Percentiles rank a stretch among this genome's conserved stretches.
Conservation (phyloP, 2,888 invertebrate genomes). For the Rhagonycha fulva region DNA sequence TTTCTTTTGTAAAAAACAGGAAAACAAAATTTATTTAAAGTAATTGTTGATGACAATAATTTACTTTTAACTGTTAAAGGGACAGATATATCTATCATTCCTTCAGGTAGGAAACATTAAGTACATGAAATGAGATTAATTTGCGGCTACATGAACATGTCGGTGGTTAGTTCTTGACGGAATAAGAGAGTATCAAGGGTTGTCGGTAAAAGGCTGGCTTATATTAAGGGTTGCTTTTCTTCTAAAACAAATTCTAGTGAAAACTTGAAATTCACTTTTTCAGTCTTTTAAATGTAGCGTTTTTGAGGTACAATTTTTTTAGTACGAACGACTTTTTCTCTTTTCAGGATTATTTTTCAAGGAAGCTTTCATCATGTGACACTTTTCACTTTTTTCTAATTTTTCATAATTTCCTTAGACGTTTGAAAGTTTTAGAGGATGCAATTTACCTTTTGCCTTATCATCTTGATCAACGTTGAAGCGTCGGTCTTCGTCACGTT, state of each 20-base stretch:
- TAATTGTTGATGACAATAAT: constrained; percentile 2
- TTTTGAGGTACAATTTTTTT: not conserved
- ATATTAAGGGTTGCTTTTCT: not conserved
- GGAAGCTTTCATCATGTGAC: too few relatives aligned
- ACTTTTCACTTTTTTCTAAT: not conserved
- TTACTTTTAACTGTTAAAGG: constrained; percentile 3
- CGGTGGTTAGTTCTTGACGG: constrained; percentile 26
- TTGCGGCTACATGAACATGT: constrained; percentile 29
- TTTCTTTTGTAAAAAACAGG: not conserved
- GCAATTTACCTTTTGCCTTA: constrained; percentile 2
- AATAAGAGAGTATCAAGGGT: constrained; percentile 16
- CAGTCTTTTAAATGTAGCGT: not conserved
- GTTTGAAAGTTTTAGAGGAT: not conserved
- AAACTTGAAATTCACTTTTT: not conserved
- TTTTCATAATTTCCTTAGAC: not conserved
- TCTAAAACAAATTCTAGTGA: not conserved
- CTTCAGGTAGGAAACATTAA: constrained; percentile 26
- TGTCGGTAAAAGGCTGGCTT: not conserved
- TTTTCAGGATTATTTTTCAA: too few relatives aligned
- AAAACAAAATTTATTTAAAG: not conserved
- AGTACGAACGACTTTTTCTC: not conserved
- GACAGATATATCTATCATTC: constrained; percentile 7
- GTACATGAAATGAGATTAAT: constrained; percentile 28
- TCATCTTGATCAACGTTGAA: constrained; percentile 20
- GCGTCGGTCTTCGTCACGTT: constrained; percentile 34